Evolutionary conservation across 2,113 vertebrate genomes (phyloP).

Genomic region (Pyxicephalus adspersus): DNA sequence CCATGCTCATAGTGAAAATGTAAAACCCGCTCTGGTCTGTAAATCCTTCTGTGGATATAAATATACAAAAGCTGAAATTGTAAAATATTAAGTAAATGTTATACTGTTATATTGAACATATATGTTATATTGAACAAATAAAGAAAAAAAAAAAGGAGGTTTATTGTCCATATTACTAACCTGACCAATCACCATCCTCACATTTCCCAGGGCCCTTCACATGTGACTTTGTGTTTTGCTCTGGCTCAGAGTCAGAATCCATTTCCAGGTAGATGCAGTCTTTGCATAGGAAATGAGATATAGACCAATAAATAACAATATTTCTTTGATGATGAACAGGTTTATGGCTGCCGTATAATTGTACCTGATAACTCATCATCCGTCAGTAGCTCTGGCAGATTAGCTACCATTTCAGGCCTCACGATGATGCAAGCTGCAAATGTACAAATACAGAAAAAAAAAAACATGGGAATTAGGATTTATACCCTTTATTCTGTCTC

Average conservation of each 20-base stretch:
- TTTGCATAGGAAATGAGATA: background rate
- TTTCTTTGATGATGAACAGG: too few relatives aligned
- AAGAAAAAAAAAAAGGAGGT: background rate
- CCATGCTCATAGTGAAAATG: too few relatives aligned
- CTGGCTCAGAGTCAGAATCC: background rate
- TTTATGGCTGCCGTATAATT: too few relatives aligned
- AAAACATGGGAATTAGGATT: too few relatives aligned
- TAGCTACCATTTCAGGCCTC: background rate
- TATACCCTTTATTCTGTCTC: too few relatives aligned
- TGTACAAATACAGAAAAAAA: background rate
- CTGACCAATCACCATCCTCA: background rate
- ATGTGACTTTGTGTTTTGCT: background rate
- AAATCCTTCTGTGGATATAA: too few relatives aligned
- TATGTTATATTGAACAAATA: too few relatives aligned
- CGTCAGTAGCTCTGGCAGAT: background rate
- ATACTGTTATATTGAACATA: too few relatives aligned
- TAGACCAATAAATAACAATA: too few relatives aligned
- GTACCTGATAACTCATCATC: constrained; percentile 17
- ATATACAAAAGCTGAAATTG: too few relatives aligned
- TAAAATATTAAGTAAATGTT: too few relatives aligned
- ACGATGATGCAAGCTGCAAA: constrained; percentile 14
- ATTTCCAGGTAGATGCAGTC: constrained; percentile 17
- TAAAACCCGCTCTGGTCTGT: too few relatives aligned
- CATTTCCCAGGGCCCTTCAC: background rate
- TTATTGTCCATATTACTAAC: background rate